These are phyloP conservation scores for Hemicordylus capensis DNA, from an alignment of 2,113 vertebrate genomes.

Conservation along the genomic window DNA sequence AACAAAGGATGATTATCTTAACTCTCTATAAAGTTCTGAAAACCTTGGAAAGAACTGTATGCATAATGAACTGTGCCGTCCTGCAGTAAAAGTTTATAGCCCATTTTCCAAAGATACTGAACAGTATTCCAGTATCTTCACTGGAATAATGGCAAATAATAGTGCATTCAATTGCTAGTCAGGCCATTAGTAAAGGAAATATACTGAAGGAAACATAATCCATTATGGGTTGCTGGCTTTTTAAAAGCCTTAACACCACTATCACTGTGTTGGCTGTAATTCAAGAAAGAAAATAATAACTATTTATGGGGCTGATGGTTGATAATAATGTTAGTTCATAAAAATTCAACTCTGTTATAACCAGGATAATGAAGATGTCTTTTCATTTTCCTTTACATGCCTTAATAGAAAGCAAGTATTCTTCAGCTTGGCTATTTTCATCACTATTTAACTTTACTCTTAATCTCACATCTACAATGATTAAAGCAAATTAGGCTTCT, in stretches of 20 bases:
- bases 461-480: background rate
- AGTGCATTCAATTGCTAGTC: background rate
- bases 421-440: background rate
- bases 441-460: background rate
- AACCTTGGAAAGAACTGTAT: background rate
- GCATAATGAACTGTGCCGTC: background rate
- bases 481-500: background rate
- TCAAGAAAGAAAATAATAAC: background rate
- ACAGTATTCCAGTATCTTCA: background rate
- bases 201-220: background rate
- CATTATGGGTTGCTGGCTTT: background rate
- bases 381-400: background rate
- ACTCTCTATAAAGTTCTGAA: background rate
- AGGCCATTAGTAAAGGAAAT: background rate
- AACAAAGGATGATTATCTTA: background rate
- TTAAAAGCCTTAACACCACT: background rate
- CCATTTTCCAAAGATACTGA: background rate
- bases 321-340: background rate
- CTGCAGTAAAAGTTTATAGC: constrained; percentile 8
- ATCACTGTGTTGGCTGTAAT: background rate
- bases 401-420: background rate
- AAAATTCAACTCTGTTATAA: background rate
- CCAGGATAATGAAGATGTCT: background rate
- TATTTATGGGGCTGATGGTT: background rate
- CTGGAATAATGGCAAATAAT: background rate